phyloP scores from a whole-genome alignment of 2,888 invertebrate species.

The Ceratothoa steindachneri region DNA sequence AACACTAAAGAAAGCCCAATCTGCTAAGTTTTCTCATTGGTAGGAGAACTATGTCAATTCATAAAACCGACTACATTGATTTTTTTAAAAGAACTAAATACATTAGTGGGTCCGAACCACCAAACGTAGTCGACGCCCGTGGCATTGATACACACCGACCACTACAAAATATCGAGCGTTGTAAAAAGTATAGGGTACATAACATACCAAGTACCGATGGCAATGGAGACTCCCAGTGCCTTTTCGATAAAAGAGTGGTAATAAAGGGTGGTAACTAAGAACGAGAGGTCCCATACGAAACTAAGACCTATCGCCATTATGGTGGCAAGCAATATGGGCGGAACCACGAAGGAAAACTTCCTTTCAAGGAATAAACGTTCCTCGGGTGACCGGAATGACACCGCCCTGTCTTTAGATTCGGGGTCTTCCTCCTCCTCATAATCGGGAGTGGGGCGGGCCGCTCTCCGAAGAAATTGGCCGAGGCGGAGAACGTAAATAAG shows the following conservation, averaged over 20 bases:
- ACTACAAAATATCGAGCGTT: background rate
- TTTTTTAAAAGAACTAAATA: too few species aligned
- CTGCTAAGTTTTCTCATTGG: too few species aligned
- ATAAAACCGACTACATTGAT: too few species aligned
- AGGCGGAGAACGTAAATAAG: constrained; percentile 26
- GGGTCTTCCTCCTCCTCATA: background rate
- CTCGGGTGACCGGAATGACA: background rate
- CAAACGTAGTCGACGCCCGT: too few species aligned
- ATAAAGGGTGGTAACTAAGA: constrained; percentile 39
- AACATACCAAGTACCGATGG: constrained; percentile 22
- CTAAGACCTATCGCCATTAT: constrained; percentile 16
- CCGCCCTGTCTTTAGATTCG: background rate
- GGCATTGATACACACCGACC: too few species aligned
- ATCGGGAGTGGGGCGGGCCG: background rate
- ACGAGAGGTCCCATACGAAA: constrained; percentile 37
- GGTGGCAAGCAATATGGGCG: constrained; percentile 10
- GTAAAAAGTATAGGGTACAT: constrained; percentile 13
- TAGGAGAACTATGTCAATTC: too few species aligned
- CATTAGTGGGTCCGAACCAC: too few species aligned
- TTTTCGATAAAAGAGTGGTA: constrained; percentile 41
- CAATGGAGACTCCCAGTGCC: constrained; percentile 23
- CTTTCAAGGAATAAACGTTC: background rate
- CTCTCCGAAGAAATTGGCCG: background rate
- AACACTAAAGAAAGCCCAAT: too few species aligned
- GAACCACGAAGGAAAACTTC: constrained; percentile 15